These are phyloP conservation scores for Lysiphlebus fabarum DNA, from an alignment of 1,140 invertebrate genomes.

Conservation along the genomic window DNA sequence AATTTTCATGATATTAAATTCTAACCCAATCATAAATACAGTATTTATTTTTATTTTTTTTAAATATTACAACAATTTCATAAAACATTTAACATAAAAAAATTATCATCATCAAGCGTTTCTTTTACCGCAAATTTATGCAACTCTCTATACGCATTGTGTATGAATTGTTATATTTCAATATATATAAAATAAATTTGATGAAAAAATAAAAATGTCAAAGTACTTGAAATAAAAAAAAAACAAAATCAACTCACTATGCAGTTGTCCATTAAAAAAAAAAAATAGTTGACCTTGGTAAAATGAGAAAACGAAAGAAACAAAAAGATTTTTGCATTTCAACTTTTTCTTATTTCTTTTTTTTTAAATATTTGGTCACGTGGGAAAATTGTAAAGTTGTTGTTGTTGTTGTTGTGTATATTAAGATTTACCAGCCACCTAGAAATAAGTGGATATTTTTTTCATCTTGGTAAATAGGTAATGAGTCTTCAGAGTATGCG, in stretches of 20 bases:
- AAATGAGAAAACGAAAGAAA: conserved; percentile 4
- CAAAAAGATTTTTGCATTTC: too few relatives aligned
- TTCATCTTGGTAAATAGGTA: conserved; percentile 45
- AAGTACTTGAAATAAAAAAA: conserved; percentile 27
- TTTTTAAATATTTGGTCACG: conserved; percentile 31
- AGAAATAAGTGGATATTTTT: conserved; percentile 38
- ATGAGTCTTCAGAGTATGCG: conserved; percentile 26
- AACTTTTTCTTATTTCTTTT: too few relatives aligned
- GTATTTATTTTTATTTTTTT: too few relatives aligned
- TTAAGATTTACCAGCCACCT: conserved; percentile 20
- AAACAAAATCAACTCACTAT: too few relatives aligned
- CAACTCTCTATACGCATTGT: too few relatives aligned
- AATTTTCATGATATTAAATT: too few relatives aligned
- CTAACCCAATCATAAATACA: too few relatives aligned
- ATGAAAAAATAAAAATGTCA: conserved; percentile 29
- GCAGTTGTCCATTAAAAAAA: too few relatives aligned
- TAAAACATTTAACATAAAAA: not conserved
- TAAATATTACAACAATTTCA: too few relatives aligned
- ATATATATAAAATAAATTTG: too few relatives aligned
- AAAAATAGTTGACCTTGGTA: too few relatives aligned
- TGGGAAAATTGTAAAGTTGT: conserved; percentile 40
- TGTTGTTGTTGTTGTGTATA: not conserved
- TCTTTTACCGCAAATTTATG: conserved; percentile 17
- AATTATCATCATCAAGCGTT: conserved; percentile 13
- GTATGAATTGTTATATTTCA: conserved; percentile 14